phyloP scores from a whole-genome alignment of 2,113 vertebrate species.

The Spilogale gracilis region DNA sequence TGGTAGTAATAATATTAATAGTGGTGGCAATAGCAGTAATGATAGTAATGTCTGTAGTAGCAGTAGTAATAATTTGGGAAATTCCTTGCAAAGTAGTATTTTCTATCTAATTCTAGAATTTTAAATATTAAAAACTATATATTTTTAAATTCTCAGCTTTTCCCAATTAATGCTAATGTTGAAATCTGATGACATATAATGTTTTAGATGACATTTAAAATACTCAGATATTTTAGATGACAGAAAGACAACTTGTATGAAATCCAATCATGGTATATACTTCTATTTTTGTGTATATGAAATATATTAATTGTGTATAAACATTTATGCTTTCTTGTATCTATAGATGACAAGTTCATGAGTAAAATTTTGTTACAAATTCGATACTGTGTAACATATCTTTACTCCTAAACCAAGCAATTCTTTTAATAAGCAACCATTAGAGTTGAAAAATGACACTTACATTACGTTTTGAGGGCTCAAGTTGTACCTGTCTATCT shows the following conservation, averaged over 20 bases:
- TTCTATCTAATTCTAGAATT: not conserved
- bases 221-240: not conserved
- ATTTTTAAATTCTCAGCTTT: not conserved
- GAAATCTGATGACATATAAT: not conserved
- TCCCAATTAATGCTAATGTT: not conserved
- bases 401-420: not conserved
- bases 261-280: not conserved
- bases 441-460: not conserved
- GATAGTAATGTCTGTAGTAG: too few relatives aligned
- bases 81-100: not conserved
- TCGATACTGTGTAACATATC: not conserved
- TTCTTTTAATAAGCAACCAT: not conserved
- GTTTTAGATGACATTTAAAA: not conserved
- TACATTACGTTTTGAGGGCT: not conserved
- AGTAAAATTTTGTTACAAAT: not conserved
- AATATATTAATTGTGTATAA: not conserved
- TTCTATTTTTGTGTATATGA: not conserved
- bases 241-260: not conserved
- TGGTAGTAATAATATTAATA: not conserved
- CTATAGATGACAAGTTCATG: not conserved
- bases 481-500: not conserved
- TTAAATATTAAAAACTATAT: not conserved
- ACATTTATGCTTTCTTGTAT: not conserved
- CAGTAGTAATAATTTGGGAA: not conserved
- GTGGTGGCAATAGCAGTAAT: accelerated